Evolutionary conservation across 2,797 vertebrate genomes (phyloP).

Genomic region (Pangasius larnaudii): DNA sequence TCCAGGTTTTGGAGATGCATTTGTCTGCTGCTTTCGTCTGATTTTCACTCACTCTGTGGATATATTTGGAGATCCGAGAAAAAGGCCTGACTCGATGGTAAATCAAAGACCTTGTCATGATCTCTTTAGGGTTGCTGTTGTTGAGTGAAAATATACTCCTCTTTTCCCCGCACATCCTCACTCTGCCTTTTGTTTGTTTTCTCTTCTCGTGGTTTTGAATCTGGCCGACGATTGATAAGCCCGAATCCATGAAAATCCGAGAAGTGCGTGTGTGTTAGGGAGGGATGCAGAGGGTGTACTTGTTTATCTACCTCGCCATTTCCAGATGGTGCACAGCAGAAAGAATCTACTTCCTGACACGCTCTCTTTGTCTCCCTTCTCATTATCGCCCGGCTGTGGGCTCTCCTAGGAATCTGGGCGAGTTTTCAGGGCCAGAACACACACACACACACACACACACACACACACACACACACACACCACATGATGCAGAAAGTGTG

Average conservation of each 20-base stretch:
- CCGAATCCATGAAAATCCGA: conserved; percentile 76
- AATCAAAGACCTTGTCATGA: conserved; percentile 62
- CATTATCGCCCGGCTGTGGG: conserved; percentile 63
- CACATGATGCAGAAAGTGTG: conserved; percentile 47
- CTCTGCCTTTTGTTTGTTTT: conserved; percentile 71
- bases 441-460: conserved; percentile 7
- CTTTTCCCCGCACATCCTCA: background rate
- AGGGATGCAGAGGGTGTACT: conserved; percentile 69
- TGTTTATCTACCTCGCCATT: conserved; percentile 80
- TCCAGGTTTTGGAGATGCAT: conserved; percentile 49
- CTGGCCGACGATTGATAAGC: conserved; percentile 82
- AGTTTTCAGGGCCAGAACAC: conserved; percentile 68
- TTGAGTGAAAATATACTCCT: conserved; percentile 56
- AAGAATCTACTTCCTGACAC: conserved; percentile 76
- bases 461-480: conserved; percentile 33
- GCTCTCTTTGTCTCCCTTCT: conserved; percentile 61
- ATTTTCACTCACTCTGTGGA: conserved; percentile 58
- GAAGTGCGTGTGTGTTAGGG: conserved; percentile 47
- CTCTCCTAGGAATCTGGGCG: conserved; percentile 63
- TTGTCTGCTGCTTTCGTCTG: conserved; percentile 59
- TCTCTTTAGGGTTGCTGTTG: conserved; percentile 72
- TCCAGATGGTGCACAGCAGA: conserved; percentile 80
- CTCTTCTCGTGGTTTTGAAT: conserved; percentile 71
- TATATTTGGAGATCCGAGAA: conserved; percentile 63
- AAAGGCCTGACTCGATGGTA: conserved; percentile 71